Percentiles rank a stretch among this genome's conserved stretches.
These are phyloP conservation scores for Drosophila emarginata DNA, from an alignment of 2,888 invertebrate genomes.

Conservation along the genomic window DNA sequence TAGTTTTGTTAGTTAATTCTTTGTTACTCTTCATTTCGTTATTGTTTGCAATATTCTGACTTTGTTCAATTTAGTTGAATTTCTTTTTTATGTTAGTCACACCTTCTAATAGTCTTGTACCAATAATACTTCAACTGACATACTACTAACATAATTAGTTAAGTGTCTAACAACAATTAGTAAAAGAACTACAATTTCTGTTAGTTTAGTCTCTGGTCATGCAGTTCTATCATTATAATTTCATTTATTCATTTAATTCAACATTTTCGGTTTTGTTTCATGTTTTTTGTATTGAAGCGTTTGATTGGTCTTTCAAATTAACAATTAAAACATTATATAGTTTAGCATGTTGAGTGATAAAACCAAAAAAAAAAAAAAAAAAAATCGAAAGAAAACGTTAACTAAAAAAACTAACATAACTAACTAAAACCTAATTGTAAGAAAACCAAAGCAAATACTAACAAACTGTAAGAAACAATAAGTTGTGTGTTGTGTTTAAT, in stretches of 20 bases:
- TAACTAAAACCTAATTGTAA: conserved; percentile 30
- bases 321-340: conserved; percentile 47
- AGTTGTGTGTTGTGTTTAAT: conserved; percentile 46
- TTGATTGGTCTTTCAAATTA: conserved; percentile 60
- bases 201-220: conserved; percentile 74
- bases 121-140: conserved; percentile 48
- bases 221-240: conserved; percentile 37
- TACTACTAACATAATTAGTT: conserved; percentile 42
- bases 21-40: conserved; percentile 26
- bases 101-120: conserved; percentile 23
- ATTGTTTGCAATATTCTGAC: conserved; percentile 50
- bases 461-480: conserved; percentile 34
- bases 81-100: conserved; percentile 66
- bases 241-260: conserved; percentile 20
- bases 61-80: background rate
- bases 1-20: conserved; percentile 21
- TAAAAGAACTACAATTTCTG: conserved; percentile 44
- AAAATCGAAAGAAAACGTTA: background rate
- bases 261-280: conserved; percentile 32
- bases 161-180: conserved; percentile 56
- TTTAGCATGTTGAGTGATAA: conserved; percentile 69
- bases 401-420: conserved; percentile 25
- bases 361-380: conserved; percentile 28
- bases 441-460: conserved; percentile 18
- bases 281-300: conserved; percentile 64